These are phyloP conservation scores for Aphodius granarius DNA, from an alignment of 2,888 invertebrate genomes.

Conservation along the genomic window DNA sequence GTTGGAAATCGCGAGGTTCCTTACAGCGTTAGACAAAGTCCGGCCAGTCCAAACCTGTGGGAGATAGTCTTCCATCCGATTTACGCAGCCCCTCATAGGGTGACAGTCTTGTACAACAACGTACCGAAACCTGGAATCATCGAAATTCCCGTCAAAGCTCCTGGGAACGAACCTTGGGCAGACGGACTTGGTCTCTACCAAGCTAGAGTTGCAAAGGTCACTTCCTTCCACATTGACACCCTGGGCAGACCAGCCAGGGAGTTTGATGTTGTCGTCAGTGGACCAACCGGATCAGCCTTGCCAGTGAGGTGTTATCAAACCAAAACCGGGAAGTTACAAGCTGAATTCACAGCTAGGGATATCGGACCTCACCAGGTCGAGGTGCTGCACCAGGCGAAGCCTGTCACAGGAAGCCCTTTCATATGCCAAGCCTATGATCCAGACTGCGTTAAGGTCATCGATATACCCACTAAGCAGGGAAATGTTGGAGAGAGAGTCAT, in stretches of 20 bases:
- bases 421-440: constrained; percentile 91
- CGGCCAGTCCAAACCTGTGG: constrained; percentile 71
- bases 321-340: constrained; percentile 91
- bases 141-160: constrained; percentile 54
- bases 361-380: constrained; percentile 72
- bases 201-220: constrained; percentile 77
- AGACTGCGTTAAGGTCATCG: constrained; percentile 76
- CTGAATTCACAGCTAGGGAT: constrained; percentile 87
- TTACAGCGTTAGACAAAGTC: constrained; percentile 74
- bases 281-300: constrained; percentile 52
- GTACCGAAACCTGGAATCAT: constrained; percentile 67
- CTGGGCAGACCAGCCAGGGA: constrained; percentile 82
- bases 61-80: constrained; percentile 88
- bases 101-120: constrained; percentile 85
- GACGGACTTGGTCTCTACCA: constrained; percentile 83
- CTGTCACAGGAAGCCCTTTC: constrained; percentile 91
- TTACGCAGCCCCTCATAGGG: constrained; percentile 82
- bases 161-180: constrained; percentile 60
- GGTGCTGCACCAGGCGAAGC: constrained; percentile 86
- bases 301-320: constrained; percentile 86
- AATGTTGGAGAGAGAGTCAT: constrained; percentile 82
- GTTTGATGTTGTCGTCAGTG: constrained; percentile 84
- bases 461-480: constrained; percentile 73
- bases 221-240: constrained; percentile 88
- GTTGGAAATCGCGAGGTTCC: constrained; percentile 82